These are phyloP conservation scores for Xylocampa areola DNA, from an alignment of 2,888 invertebrate species.

Conservation along the genomic window DNA sequence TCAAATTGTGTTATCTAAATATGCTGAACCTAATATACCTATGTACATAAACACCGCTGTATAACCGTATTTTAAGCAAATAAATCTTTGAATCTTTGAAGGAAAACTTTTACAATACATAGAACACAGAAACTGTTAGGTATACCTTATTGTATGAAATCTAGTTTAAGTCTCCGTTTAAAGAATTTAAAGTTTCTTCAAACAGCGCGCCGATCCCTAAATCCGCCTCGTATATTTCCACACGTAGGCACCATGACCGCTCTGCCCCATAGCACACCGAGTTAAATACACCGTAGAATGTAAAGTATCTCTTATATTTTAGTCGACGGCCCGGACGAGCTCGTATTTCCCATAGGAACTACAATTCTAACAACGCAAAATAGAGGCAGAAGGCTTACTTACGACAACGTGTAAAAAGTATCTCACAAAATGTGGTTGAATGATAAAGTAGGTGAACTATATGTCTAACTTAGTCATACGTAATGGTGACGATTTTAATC, in stretches of 20 bases:
- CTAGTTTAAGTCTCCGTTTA: too few relatives aligned
- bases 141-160: too few relatives aligned
- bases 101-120: too few relatives aligned
- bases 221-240: slow-evolving; percentile 30
- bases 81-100: too few relatives aligned
- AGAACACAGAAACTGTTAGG: too few relatives aligned
- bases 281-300: slow-evolving; percentile 67
- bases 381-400: not conserved
- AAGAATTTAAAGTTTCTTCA: not conserved
- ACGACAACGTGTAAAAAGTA: not conserved
- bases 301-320: slow-evolving; percentile 62
- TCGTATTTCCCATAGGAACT: slow-evolving; percentile 55
- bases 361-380: slow-evolving; percentile 6
- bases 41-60: too few relatives aligned
- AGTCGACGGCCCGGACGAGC: slow-evolving; percentile 41
- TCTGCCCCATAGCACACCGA: slow-evolving; percentile 53
- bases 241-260: slow-evolving; percentile 47
- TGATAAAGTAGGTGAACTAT: too few relatives aligned
- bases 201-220: slow-evolving; percentile 9
- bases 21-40: too few relatives aligned
- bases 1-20: too few relatives aligned
- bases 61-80: too few relatives aligned
- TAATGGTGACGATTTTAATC: too few relatives aligned
- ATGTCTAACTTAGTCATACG: too few relatives aligned
- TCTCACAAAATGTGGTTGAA: not conserved